Conservation (phyloP, 1,140 invertebrate species). For the Papilio glaucus region DNA sequence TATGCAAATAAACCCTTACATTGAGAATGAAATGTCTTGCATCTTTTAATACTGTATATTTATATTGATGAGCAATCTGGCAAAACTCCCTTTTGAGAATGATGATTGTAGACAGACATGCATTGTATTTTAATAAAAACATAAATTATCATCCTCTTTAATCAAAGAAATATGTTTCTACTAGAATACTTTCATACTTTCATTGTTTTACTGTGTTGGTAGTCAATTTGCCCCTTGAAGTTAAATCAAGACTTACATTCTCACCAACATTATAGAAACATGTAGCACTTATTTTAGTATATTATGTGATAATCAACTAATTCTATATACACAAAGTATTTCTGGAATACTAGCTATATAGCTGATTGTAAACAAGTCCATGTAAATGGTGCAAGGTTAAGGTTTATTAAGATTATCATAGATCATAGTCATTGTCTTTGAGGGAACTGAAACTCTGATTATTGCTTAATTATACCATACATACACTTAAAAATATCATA, state of each 20-base stretch:
- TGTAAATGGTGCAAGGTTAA: background rate
- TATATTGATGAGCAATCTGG: background rate
- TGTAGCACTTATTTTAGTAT: background rate
- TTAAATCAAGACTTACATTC: background rate
- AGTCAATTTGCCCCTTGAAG: background rate
- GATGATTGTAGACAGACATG: background rate
- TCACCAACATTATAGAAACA: background rate
- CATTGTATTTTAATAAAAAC: background rate
- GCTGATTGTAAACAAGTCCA: background rate
- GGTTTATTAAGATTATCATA: no score
- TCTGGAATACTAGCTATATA: constrained; percentile 12
- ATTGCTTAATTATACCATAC: background rate
- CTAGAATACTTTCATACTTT: background rate
- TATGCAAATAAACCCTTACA: constrained; percentile 13
- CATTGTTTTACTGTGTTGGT: background rate
- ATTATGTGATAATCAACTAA: background rate
- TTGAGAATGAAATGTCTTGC: constrained; percentile 8
- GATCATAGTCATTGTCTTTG: background rate
- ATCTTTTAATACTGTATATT: background rate
- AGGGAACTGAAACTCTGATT: constrained; percentile 9
- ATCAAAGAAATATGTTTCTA: background rate
- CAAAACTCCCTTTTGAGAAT: background rate
- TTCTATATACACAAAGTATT: constrained; percentile 15
- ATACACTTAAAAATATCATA: constrained; percentile 21
- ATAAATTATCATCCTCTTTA: no score